Percentiles rank a stretch among this genome's conserved stretches.
Evolutionary conservation across 2,113 vertebrate genomes (phyloP).

Genomic region (Verasper variegatus): DNA sequence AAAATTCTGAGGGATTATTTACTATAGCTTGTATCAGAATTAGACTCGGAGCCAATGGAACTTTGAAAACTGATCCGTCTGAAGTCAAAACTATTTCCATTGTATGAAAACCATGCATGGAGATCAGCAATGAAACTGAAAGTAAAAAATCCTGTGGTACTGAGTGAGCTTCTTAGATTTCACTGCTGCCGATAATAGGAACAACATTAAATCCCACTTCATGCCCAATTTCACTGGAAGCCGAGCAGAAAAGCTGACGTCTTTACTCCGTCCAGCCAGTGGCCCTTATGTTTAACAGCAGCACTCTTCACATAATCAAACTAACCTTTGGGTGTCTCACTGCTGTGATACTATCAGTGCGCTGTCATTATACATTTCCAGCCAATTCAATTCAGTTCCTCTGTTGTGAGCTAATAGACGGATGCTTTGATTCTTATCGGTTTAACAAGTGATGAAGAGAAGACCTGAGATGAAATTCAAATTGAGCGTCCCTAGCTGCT

Average conservation of each 20-base stretch:
- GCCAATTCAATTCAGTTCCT: background rate
- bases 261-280: slow-evolving; percentile 30
- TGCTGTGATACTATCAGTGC: background rate
- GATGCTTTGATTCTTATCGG: background rate
- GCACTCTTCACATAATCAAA: slow-evolving; percentile 13
- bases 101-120: background rate
- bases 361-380: background rate
- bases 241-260: slow-evolving; percentile 2
- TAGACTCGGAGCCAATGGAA: no score
- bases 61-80: background rate
- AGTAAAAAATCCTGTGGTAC: background rate
- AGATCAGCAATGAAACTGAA: background rate
- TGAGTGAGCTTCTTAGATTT: background rate
- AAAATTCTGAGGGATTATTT: no score
- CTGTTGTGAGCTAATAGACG: background rate
- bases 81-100: background rate
- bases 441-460: background rate
- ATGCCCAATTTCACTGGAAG: background rate
- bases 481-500: background rate
- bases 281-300: slow-evolving; percentile 47
- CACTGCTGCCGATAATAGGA: slow-evolving; percentile 17
- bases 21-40: no score
- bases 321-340: slow-evolving; percentile 20
- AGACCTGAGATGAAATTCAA: background rate
- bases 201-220: slow-evolving; percentile 1